Evolutionary conservation across 2,888 invertebrate genomes (phyloP), one percentile per base, ranked within the genome.

Genomic region (Agrilus cyanescens): DNA sequence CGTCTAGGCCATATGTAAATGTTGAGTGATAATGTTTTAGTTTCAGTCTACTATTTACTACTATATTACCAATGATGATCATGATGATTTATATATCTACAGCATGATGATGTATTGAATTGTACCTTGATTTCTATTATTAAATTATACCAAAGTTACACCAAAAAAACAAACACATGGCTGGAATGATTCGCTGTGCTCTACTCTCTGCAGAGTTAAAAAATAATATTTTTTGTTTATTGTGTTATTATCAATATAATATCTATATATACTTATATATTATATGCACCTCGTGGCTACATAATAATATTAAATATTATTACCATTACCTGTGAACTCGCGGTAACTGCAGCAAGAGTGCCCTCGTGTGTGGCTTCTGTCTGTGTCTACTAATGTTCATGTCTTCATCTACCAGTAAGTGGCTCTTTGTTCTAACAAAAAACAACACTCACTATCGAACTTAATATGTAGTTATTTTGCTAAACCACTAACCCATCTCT

Each of bases 51-150:
- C 58, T 61, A 55, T 59, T 57, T 53, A 55, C 57, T 58, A 60
- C 56, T 56, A 46, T 58, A 57, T 57, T 58, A 44, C 43, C 43
- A 41, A 45, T 43, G 40, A 47, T 45, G 40, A 43, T 47, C 35
- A 43, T 45, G 40, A 43, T 47, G 38, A 43, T 44, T 48, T 46
- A 45, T 42, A 41, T 48, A 46, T 43, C 33, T 46, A 48, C 45
- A 50, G 54, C 52, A 62, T 57, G 60, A 60, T 62, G 60, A 61
- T 65, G 62, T 63, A 61, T 59, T 59, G 63, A 63, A 65, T 61
- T 66, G 65, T 66, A 65, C 62, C 63, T 65, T 65, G 63, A 64
- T 65, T 65, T 66, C 64, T 63, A 64, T 65, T 65, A 63, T 65
- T 52, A 50, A 61, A 65, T 65, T 65, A 65, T 59, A 65, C 66